These are phyloP conservation scores for Pimephales promelas DNA, from an alignment of 2,113 vertebrate genomes.

Conservation along the genomic window DNA sequence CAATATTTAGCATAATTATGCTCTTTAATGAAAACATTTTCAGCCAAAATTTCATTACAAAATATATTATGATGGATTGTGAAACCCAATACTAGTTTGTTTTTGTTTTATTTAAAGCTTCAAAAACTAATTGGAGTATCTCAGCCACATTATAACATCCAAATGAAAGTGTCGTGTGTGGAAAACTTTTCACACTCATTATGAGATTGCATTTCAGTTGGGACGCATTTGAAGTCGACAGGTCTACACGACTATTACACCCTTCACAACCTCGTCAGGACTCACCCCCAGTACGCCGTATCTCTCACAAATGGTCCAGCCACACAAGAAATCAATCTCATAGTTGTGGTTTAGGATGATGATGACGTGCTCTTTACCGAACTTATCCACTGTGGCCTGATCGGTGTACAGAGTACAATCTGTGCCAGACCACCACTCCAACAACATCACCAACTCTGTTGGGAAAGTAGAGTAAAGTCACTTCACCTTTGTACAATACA, in stretches of 20 bases:
- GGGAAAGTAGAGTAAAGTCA: not conserved
- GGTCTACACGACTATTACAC: not conserved
- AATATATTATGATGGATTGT: not conserved
- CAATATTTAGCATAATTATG: not conserved
- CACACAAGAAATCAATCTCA: slow-evolving; percentile 97
- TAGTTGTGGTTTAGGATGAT: slow-evolving; percentile 98
- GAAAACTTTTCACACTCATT: not conserved
- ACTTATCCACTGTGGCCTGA: slow-evolving; percentile 82
- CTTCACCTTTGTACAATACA: not conserved
- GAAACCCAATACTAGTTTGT: not conserved
- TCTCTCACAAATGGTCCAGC: slow-evolving; percentile 98
- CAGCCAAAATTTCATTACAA: not conserved
- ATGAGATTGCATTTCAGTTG: not conserved
- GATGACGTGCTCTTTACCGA: slow-evolving; percentile 94
- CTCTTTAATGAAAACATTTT: not conserved
- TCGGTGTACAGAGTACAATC: slow-evolving; percentile 94
- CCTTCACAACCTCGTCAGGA: slow-evolving; percentile 41
- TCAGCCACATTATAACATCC: not conserved
- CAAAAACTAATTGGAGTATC: not conserved
- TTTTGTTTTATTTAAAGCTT: not conserved
- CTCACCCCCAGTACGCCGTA: slow-evolving; percentile 92
- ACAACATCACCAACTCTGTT: slow-evolving; percentile 94
- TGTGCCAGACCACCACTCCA: slow-evolving; percentile 98
- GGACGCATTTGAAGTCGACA: not conserved
- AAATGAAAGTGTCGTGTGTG: not conserved